Evolutionary conservation across 2,888 invertebrate genomes (phyloP).

Genomic region (Drosophila buzzatii): DNA sequence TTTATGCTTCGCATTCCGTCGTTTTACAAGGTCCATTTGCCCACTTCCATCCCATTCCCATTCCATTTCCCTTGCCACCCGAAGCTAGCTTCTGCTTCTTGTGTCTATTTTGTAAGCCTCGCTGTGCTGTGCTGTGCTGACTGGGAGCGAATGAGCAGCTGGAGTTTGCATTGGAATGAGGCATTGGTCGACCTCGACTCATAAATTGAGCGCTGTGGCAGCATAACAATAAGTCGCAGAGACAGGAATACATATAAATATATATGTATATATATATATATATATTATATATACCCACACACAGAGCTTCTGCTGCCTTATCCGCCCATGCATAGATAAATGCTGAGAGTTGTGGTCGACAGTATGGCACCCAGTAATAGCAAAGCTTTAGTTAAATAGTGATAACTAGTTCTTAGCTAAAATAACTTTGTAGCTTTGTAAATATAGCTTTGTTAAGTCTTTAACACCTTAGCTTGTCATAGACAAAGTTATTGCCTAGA

Average conservation of each 20-base stretch:
- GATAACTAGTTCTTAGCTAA: not conserved
- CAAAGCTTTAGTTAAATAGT: not conserved
- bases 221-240: constrained; percentile 80
- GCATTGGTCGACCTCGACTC: constrained; percentile 64
- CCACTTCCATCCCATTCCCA: not conserved
- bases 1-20: constrained; percentile 52
- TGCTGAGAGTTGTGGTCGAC: constrained; percentile 1
- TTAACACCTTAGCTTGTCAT: too few relatives aligned
- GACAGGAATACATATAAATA: constrained; percentile 18
- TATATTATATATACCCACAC: constrained; percentile 27
- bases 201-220: constrained; percentile 78
- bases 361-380: constrained; percentile 1
- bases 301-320: constrained; percentile 8
- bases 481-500: not conserved
- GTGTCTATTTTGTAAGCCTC: constrained; percentile 70
- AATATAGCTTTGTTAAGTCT: not conserved
- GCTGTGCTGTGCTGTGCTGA: not conserved
- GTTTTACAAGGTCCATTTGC: constrained; percentile 48
- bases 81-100: constrained; percentile 29
- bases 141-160: constrained; percentile 13
- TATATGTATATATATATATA: constrained; percentile 13
- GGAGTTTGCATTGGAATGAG: constrained; percentile 35
- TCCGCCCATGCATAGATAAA: constrained; percentile 9
- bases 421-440: not conserved
- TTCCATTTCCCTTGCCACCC: not conserved